Evolutionary conservation across 2,888 invertebrate species (phyloP).

Genomic region (Sialis fuliginosa): DNA sequence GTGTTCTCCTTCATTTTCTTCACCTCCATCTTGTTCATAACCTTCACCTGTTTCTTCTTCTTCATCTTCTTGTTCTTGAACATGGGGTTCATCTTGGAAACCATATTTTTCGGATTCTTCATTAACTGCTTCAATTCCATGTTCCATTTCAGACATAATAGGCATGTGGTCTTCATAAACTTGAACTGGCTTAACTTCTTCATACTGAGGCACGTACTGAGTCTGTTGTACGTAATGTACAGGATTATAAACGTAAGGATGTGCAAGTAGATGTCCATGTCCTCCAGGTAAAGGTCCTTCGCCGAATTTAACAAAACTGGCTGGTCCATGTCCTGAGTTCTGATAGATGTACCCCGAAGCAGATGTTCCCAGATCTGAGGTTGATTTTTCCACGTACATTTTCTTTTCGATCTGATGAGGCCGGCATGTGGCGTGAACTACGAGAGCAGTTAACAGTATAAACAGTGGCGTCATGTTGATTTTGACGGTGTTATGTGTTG

Average conservation of each 20-base stretch:
- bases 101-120: conserved; percentile 3
- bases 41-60: conserved; percentile 24
- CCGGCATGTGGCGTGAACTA: too few species aligned
- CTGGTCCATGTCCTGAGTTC: conserved; percentile 29
- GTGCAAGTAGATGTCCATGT: conserved; percentile 16
- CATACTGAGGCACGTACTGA: conserved; percentile 17
- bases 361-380: conserved; percentile 38
- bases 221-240: neutral
- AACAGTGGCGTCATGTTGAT: too few species aligned
- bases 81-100: neutral
- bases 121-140: conserved; percentile 14
- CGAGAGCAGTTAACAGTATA: too few species aligned
- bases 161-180: too few species aligned
- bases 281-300: conserved; percentile 19
- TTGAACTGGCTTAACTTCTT: conserved; percentile 15
- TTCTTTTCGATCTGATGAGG: conserved; percentile 9
- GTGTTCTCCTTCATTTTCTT: conserved; percentile 28
- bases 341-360: conserved; percentile 39
- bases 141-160: too few species aligned
- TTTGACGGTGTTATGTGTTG: too few species aligned
- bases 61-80: conserved; percentile 5
- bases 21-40: conserved; percentile 29
- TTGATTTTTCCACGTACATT: conserved; percentile 36
- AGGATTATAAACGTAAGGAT: neutral
- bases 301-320: conserved; percentile 29